Evolutionary conservation across 2,797 vertebrate species (phyloP), one percentile per base, ranked within the genome.

Genomic region (Cyclopterus lumpus): DNA sequence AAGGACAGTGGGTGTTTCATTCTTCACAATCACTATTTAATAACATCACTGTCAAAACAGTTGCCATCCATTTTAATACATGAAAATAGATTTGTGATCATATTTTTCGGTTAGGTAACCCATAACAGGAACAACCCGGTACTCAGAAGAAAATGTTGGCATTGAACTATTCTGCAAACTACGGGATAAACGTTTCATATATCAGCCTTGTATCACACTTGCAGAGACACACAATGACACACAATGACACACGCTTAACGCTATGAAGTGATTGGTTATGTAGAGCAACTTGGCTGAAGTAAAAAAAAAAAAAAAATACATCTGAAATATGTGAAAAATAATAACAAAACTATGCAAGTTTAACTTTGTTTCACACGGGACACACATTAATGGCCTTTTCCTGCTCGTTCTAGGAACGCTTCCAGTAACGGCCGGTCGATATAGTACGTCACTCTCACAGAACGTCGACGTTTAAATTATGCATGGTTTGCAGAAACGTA

Each of bases 1-100:
- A 60, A 73, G 77, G 32, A 55, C 46, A 22, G 10, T 22, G 40
- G 18, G 42, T 28, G 32, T 75, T 79, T 68, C 40, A 68, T 61
- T 44, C n/a, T 10, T 14, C 32, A 8, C 62, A 60, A 55, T 53
- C 11, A 48, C 11, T n/a, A 2, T 71, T 40, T 34, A 9, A 4
- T 59, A 28, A 18, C 28, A 40, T 38, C 49, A 3, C 42, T 40
- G 62, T 58, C 26, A 46, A n/a, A 57, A 58, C 28, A 67, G 20
- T 67, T 28, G 5, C 6, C 7, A 54, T 46, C 24, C 8, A 40
- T 55, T 60, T 55, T 48, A 42, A 32, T 48, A 28, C 12, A 34
- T 59, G 51, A 22, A 46, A 71, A 42, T 48, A 2, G 5, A 22
- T 60, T 60, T 65, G 40, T 0, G 0, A 20, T 42, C 0, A 16